Evolutionary conservation across 2,797 vertebrate species (phyloP), one percentile per base, ranked within the genome.

Genomic region (Acipenser transmontanus): DNA sequence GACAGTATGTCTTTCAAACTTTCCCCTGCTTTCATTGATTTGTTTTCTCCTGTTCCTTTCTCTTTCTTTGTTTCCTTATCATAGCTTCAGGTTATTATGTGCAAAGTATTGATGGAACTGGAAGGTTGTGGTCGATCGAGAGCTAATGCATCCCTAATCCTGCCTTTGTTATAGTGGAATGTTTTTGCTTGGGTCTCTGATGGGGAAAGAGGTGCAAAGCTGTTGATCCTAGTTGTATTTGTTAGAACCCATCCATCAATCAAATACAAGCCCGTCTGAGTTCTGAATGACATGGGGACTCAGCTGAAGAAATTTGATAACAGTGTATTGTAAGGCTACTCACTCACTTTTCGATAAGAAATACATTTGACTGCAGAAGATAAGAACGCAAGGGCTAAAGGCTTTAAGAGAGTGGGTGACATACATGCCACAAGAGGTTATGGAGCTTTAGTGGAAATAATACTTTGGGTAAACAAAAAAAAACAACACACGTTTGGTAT

Each of bases 111-210:
- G 97, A 99, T 94, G 93, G 93, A 86, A 89, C 89, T 86, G 87
- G 91, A 88, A 90, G 90, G 88, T 86, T 89, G 85, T 91, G 92
- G 93, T 94, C 90, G 91, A 93, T 89, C 90, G 90, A 88, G 90
- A 93, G 93, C 94, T 98, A 97, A 97, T 98, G 93, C 96, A 96
- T 98, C 93, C 87, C 86, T 99, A 98, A 99, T 98, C 95, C 96
- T 79, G 87, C 93, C 91, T 98, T 99, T 99, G 95, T 99, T 93
- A 86, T 47, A 81, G 84, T 84, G 92, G 93, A 97, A 93, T 94
- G 94, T 93, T 95, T 34, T 90, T 85, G 85, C 87, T 87, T 81
- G 82, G 87, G 89, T 90, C 88, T 89, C 89, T 84, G 90, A 90
- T 89, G 88, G 91, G 87, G 87, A 84, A 72, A 89, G 91, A 92